Base-by-base conservation (phyloP, 2,113 vertebrate species). In the Epinephelus cyanopodus region DNA sequence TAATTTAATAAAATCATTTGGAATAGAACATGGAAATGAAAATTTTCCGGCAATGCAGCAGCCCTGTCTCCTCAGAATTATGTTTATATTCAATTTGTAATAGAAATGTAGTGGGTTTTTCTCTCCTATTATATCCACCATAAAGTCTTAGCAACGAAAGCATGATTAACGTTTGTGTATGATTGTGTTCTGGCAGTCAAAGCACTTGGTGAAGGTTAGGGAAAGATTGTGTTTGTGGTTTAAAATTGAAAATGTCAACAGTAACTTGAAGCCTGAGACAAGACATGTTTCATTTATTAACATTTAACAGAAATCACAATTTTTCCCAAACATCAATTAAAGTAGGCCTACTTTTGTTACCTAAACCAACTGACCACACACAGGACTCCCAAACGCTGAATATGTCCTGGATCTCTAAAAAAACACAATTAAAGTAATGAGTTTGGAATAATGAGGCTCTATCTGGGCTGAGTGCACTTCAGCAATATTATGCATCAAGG, bases 161-260 rank as follows among this genome's bases (percentile, higher is more conserved):
- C 62, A 53, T 21, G 53, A 67, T 60, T 8, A 5, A 21, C 4
- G 14, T 48, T 77, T 70, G 14, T 45, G 5, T 27, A 18, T 53
- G 56, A 78, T 53, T 62, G 56, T 33, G 45, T 74, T 67, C 12
- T 57, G 18, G 56, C 53, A 67, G 19, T 42, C 7, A 33, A 56
- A 66, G 33, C 11, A 14, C 10, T 53, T 23, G 14, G 25, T 52
- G 56, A 11, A 29, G 10, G 61, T 23, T 57, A 8, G 21, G 48
- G 37, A 80, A 47, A 65, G 15, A 57, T 12, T 67, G 54, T 62
- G 78, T 74, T 71, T 2, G 23, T 72, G 37, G 50, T 52, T 57
- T 64, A 12, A n/a, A 50, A 29, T 25, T 70, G 9, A n/a, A 71
- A 63, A 60, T 15, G 27, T 72, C 29, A n/a, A 9, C 33, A 37